A percentile compares a stretch with the other conserved stretches of the same genome.
Conservation (phyloP, 2,888 invertebrate species). For the Diplolepis rosae region DNA sequence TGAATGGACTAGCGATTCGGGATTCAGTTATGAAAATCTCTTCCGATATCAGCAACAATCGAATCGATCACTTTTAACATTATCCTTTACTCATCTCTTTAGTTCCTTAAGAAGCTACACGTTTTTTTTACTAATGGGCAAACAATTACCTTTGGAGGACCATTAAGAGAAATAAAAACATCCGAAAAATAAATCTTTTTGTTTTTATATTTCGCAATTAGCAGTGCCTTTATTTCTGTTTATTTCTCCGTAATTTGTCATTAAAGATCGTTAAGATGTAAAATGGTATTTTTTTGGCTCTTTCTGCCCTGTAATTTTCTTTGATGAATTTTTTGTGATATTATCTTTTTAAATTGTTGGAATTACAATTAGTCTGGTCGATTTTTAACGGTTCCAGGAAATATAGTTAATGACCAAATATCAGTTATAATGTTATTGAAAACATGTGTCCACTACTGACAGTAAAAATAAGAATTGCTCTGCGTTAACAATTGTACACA, state of each 20-base stretch:
- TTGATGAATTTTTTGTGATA: no score
- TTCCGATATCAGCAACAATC: neutral
- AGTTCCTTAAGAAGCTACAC: neutral
- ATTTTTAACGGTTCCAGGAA: neutral
- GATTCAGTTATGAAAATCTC: slow-evolving; percentile 38
- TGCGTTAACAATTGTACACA: neutral
- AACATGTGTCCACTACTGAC: neutral
- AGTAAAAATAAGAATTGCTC: neutral
- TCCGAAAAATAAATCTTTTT: neutral
- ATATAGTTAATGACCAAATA: neutral
- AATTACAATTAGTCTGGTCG: neutral
- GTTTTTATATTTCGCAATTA: no score
- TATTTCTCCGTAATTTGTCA: no score
- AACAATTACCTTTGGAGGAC: neutral
- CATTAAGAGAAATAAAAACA: neutral
- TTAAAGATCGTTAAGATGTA: no score
- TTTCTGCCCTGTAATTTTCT: no score
- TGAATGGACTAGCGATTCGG: slow-evolving; percentile 61
- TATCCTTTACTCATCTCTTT: neutral
- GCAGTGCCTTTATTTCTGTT: no score
- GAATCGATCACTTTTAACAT: neutral
- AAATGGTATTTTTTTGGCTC: no score
- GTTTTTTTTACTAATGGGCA: neutral
- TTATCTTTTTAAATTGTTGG: neutral
- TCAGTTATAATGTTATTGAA: no score